Conservation (phyloP, 2,888 invertebrate genomes). For the Cheilosia vulpina region DNA sequence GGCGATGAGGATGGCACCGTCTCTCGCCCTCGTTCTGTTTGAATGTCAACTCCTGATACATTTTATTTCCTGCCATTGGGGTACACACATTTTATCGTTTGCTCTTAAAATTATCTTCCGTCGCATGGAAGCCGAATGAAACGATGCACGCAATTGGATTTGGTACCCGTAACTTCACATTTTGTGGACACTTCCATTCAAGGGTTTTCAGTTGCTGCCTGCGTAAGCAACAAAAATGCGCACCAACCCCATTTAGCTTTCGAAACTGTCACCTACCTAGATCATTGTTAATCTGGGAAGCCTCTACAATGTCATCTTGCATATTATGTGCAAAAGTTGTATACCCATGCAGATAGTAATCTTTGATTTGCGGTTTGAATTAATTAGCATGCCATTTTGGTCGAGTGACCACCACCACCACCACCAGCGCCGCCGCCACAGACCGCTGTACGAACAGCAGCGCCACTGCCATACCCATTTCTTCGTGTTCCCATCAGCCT, state of each 20-base stretch:
- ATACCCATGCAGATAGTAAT: conserved; percentile 22
- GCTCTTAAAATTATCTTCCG: conserved; percentile 48
- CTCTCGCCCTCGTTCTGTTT: conserved; percentile 39
- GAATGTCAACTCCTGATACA: conserved; percentile 22
- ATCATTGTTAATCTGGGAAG: conserved; percentile 8
- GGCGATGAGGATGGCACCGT: conserved; percentile 22
- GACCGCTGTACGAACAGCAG: conserved; percentile 1
- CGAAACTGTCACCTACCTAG: conserved; percentile 15
- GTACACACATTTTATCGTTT: conserved; percentile 49
- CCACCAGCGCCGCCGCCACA: conserved; percentile 2
- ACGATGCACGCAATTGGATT: conserved; percentile 1
- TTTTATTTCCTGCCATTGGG: conserved; percentile 49
- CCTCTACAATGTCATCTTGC: conserved; percentile 25
- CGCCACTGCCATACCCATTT: not conserved
- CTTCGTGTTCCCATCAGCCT: not conserved
- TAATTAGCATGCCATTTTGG: conserved; percentile 73
- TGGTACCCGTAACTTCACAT: not conserved
- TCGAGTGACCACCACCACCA: conserved; percentile 55
- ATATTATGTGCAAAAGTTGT: not conserved
- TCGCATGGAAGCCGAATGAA: not conserved
- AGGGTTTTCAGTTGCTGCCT: not conserved
- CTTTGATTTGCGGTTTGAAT: conserved; percentile 67
- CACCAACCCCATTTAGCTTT: not conserved
- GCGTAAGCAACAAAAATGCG: not conserved
- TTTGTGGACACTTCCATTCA: no score